These are phyloP conservation scores for Paramuricea clavata DNA, from an alignment of 92 coral and sea anemone genomes.

Conservation along the genomic window DNA sequence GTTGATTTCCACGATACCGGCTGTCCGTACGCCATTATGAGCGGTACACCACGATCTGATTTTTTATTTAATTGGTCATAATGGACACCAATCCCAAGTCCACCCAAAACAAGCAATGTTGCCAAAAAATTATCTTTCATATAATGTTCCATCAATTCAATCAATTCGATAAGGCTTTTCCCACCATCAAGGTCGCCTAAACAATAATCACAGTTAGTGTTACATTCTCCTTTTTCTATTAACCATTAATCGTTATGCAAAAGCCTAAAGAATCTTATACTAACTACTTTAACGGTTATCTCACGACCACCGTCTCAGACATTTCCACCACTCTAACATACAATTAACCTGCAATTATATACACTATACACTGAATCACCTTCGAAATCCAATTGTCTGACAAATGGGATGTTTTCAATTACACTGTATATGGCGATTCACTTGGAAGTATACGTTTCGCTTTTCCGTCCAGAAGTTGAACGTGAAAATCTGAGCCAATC, in stretches of 20 bases:
- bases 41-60: constrained; percentile 51
- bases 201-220: neutral
- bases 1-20: constrained; percentile 62
- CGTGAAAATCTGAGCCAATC: constrained; percentile 46
- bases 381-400: constrained; percentile 33
- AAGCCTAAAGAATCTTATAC: too few species aligned
- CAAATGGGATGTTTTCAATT: too few species aligned
- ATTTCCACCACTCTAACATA: too few species aligned
- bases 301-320: too few species aligned
- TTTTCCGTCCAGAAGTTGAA: constrained; percentile 32
- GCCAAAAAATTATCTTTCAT: too few species aligned
- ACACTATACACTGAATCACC: constrained; percentile 15
- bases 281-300: too few species aligned
- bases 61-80: neutral
- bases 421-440: constrained; percentile 40
- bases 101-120: too few species aligned
- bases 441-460: too few species aligned
- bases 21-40: constrained; percentile 46
- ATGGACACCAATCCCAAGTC: too few species aligned
- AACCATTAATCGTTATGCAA: too few species aligned
- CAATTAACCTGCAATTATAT: neutral
- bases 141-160: neutral
- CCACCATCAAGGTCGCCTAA: constrained; percentile 18
- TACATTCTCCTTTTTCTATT: too few species aligned
- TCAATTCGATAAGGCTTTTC: neutral